A percentile compares a stretch with the other conserved stretches of the same genome.
phyloP scores from a whole-genome alignment of 2,113 vertebrate genomes.

The Gambusia holbrooki region DNA sequence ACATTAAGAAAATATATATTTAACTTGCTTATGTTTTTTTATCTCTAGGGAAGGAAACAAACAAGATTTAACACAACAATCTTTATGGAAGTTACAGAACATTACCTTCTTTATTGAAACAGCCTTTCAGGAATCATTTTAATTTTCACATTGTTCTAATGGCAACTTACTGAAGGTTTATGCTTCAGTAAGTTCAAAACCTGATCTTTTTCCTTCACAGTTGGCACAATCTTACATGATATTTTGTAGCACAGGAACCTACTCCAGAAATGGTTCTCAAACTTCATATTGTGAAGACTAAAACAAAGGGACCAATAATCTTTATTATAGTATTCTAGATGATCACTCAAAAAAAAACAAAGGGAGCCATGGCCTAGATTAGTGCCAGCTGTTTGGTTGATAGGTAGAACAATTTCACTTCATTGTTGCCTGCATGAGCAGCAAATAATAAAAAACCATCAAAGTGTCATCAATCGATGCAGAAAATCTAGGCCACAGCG shows the following conservation, averaged over 20 bases:
- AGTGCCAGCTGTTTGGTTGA: background rate
- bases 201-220: background rate
- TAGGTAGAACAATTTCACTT: background rate
- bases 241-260: background rate
- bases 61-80: background rate
- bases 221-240: background rate
- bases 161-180: background rate
- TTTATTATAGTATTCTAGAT: background rate
- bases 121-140: background rate
- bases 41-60: background rate
- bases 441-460: background rate
- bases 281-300: background rate
- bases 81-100: background rate
- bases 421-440: background rate
- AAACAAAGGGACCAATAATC: background rate
- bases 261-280: background rate
- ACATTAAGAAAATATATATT: background rate
- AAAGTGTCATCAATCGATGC: background rate
- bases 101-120: background rate
- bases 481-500: slow-evolving; percentile 11
- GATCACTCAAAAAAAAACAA: background rate
- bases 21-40: background rate
- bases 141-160: background rate
- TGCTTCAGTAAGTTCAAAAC: background rate
- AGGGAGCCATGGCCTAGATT: background rate